Percentiles rank a stretch among this genome's conserved stretches.
Conservation (phyloP, 2,888 invertebrate species). For the Caenorhabditis sp. region DNA sequence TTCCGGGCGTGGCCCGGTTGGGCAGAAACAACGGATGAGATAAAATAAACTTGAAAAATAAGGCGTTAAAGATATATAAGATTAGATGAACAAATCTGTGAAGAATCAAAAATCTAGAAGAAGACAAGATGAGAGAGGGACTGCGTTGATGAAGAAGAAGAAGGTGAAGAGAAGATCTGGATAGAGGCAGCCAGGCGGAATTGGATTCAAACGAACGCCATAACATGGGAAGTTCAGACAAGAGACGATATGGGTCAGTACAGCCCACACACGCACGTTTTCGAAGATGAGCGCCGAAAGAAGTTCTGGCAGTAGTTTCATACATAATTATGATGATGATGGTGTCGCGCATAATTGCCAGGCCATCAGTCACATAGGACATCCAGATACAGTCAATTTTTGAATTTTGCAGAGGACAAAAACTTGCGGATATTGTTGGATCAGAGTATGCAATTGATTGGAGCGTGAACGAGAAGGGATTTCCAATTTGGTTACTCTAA, state of each 20-base stretch:
- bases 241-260: conserved; percentile 55
- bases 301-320: conserved; percentile 56
- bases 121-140: not conserved
- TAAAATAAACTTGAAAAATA: conserved; percentile 46
- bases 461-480: too few relatives aligned
- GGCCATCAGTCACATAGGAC: conserved; percentile 59
- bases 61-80: conserved; percentile 32
- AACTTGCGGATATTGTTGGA: conserved; percentile 6
- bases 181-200: conserved; percentile 51
- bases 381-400: conserved; percentile 11
- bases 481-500: too few relatives aligned
- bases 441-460: too few relatives aligned
- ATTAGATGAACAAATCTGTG: conserved; percentile 31
- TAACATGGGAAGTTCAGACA: conserved; percentile 23
- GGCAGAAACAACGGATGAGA: not conserved
- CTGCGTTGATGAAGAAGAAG: not conserved
- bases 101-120: not conserved
- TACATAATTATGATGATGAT: conserved; percentile 62
- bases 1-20: conserved; percentile 22
- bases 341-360: conserved; percentile 62
- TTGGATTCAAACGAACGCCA: conserved; percentile 50
- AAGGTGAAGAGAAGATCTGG: conserved; percentile 32
- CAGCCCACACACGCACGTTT: conserved; percentile 11
- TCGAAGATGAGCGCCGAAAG: conserved; percentile 30
- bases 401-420: conserved; percentile 9